Conservation (phyloP, 53 echinoderm and acorn worm species). For the Luidia sarsii region DNA sequence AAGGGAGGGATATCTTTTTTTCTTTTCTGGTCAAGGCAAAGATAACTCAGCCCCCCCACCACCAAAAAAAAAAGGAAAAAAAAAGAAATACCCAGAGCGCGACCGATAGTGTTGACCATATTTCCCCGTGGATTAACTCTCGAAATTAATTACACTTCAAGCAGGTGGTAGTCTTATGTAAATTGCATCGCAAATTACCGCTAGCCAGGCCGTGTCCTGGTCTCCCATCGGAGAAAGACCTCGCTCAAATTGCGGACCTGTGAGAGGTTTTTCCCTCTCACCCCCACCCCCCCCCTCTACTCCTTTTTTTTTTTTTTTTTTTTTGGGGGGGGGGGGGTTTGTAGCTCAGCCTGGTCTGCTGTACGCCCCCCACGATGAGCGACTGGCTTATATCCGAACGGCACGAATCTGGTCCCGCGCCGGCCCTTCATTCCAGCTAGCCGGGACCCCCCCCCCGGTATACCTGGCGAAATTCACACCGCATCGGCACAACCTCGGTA, state of each 20-base stretch:
- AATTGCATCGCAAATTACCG: conserved; percentile 16
- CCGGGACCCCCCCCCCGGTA: background rate
- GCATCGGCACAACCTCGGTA: conserved; percentile 22
- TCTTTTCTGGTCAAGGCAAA: background rate
- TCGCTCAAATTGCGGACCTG: conserved; percentile 10
- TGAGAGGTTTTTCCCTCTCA: background rate
- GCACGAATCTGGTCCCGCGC: conserved; percentile 16
- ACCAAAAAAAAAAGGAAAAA: too few relatives aligned
- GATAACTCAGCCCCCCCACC: too few relatives aligned
- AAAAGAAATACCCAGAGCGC: background rate
- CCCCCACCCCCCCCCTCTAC: too few relatives aligned
- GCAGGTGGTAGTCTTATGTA: conserved; percentile 39
- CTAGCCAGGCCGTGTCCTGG: background rate
- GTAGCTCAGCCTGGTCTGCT: too few relatives aligned
- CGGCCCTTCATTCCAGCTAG: conserved; percentile 14
- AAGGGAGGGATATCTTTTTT: background rate
- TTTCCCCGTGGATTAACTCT: conserved; percentile 26
- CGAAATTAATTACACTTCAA: conserved; percentile 39
- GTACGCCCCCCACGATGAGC: background rate
- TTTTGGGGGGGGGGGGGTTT: too few relatives aligned
- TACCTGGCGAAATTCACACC: conserved; percentile 54
- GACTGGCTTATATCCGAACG: conserved; percentile 1
- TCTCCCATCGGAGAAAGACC: conserved; percentile 9
- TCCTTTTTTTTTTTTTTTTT: too few relatives aligned
- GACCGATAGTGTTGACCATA: background rate